Base-by-base conservation (phyloP, 1,140 invertebrate genomes). In the Dendrolimus punctatus region DNA sequence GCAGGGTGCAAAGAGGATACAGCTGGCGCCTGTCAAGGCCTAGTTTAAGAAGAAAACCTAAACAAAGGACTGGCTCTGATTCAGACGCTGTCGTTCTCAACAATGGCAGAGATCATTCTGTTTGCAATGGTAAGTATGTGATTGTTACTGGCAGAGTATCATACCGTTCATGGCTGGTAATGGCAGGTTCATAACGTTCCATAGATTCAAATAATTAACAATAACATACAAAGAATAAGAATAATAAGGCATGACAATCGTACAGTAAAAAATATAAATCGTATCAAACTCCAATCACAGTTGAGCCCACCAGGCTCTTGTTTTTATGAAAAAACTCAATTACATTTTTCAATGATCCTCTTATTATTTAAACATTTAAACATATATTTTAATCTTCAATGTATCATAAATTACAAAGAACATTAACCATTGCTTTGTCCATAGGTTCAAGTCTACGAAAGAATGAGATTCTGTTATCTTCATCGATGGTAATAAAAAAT, bases 11-110 rank as follows among this genome's bases (percentile, higher is more conserved):
- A 62, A 80, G 91, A 44, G 90, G 90, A 6, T 92, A 91, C 64
- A 93, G 92, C 39, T 93, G 92, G 92, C 90, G 92, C 55, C 72
- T 92, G 47, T 91, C 91, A 2, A 83, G 90, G 53, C 90, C 92
- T 2, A 93, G 92, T 51, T 76, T 93, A 5, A 86, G 89, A 40
- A 88, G 88, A 46, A 92, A 92, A 71, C 63, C 57, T n/a, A 86
- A 91, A 71, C 87, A 88, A 64, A 79, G 89, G 55, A 89, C 88
- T 37, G 88, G 88, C 5, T 90, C 89, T 1, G 89, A 90, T 63
- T 90, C 89, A 7, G 90, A 90, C 60, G 88, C 88, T 5, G 79
- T 91, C 43, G 78, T 92, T 40, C 77, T 93, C 5, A 93, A 93
- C 64, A 93, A 93, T 69, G 91, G 89, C 40, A 80, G 90, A 39